Percentiles rank a stretch among this genome's conserved stretches.
Evolutionary conservation across 2,797 vertebrate species (phyloP).

Genomic region (Pangasius mekongensis): DNA sequence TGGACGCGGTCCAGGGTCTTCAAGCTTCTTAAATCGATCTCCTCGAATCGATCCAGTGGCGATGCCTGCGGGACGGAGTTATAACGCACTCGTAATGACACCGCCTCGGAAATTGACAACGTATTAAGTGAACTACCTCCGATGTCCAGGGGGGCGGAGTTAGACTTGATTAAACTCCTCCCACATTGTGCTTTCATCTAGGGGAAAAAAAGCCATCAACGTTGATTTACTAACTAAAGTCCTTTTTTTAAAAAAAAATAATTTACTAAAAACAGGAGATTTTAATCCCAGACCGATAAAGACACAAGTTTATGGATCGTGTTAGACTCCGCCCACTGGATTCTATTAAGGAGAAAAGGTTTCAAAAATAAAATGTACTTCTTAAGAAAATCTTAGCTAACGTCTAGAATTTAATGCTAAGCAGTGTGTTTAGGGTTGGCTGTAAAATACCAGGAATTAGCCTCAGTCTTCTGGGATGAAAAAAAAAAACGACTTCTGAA

Average conservation of each 20-base stretch:
- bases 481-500: neutral
- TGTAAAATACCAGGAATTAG: neutral
- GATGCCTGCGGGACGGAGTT: neutral
- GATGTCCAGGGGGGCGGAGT: neutral
- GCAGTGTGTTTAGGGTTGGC: neutral
- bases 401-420: neutral
- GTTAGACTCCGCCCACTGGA: neutral
- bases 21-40: neutral
- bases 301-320: neutral
- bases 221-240: neutral
- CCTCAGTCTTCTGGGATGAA: neutral
- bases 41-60: neutral
- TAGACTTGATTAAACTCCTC: conserved; percentile 1
- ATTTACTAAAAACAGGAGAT: neutral
- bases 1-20: neutral
- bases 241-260: neutral
- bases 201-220: neutral
- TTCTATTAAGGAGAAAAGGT: neutral
- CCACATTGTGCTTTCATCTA: neutral
- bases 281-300: neutral
- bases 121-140: neutral
- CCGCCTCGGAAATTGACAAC: neutral
- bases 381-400: neutral
- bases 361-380: neutral
- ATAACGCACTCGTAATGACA: neutral